Evolutionary conservation across 2,888 invertebrate genomes (phyloP), one percentile per base, ranked within the genome.

Genomic region (Orthosia cruda): DNA sequence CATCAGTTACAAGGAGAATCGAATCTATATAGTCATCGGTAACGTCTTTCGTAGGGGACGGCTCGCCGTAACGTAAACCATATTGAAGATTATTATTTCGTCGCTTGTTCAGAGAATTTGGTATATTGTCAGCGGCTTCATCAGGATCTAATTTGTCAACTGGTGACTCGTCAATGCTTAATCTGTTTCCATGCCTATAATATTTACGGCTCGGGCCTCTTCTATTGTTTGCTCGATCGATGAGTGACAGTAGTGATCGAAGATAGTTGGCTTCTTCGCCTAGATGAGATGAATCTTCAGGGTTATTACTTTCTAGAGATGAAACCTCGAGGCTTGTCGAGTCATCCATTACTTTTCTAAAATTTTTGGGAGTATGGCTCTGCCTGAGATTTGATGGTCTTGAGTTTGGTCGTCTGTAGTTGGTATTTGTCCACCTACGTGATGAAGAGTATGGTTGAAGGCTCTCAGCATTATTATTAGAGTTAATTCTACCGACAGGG

Each of bases 241-340:
- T 20, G 15, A 68, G 54, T 45, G 67, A 18, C 11, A 78, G 18
- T 2, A 78, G 49, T 45, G 49, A 65, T n/a, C 45, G 32, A 15
- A 80, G n/a, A 45, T 62, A 70, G 9, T 13, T 66, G 13, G 45
- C 20, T 20, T 82, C 65, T 47, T 67, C 83, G 45, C 16, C 64
- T 20, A 26, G 18, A 49, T 4, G 66, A 23, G 55, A 58, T 23
- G 13, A 3, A 0, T 78, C 64, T 1, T 57, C 57, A 50, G 47
- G 12, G 52, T 49, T 32, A 4, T 7, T 65, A 70, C 13, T 26
- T 54, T 75, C 72, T 64, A 47, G n/a, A 55, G 57, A 63, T 12
- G 62, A 57, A 16, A 20, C 16, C 55, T 82, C 66, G 1, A 50
- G 3, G 23, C 54, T 63, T 20, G 40, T 9, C 40, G 20, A 40